Percentiles rank a stretch among this genome's conserved stretches.
These are phyloP conservation scores for Odontothrips loti DNA, from an alignment of 2,888 invertebrate genomes.

Conservation along the genomic window DNA sequence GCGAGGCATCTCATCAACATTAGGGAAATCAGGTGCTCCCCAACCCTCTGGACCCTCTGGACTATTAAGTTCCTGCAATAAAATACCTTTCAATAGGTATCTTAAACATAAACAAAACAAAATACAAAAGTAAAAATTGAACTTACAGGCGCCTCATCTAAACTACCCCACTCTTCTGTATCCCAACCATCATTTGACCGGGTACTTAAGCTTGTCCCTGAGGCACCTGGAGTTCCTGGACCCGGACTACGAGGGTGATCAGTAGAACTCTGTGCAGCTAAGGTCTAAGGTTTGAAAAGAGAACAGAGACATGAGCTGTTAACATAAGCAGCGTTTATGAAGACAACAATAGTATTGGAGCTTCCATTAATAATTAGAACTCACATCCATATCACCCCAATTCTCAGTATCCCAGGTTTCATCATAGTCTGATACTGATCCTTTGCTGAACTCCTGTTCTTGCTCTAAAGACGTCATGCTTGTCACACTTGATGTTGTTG, in stretches of 20 bases:
- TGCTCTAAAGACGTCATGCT: constrained; percentile 85
- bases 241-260: not conserved
- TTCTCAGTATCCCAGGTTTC: constrained; percentile 83
- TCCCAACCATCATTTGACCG: constrained; percentile 63
- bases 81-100: not conserved
- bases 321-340: not conserved
- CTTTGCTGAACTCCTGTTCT: constrained; percentile 57
- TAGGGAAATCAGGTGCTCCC: constrained; percentile 6
- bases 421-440: constrained; percentile 79
- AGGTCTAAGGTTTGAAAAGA: not conserved
- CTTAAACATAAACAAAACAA: no score
- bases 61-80: not conserved
- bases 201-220: not conserved
- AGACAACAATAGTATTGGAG: constrained; percentile 37
- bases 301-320: not conserved
- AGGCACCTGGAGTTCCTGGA: constrained; percentile 6
- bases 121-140: not conserved
- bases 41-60: not conserved
- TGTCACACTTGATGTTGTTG: constrained; percentile 76
- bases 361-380: constrained; percentile 43
- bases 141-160: constrained; percentile 70
- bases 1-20: not conserved
- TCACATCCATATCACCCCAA: constrained; percentile 88
- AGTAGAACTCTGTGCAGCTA: constrained; percentile 6
- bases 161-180: constrained; percentile 80